These are phyloP conservation scores for Tringa solitaria DNA, from an alignment of 2,113 vertebrate genomes.

Conservation along the genomic window DNA sequence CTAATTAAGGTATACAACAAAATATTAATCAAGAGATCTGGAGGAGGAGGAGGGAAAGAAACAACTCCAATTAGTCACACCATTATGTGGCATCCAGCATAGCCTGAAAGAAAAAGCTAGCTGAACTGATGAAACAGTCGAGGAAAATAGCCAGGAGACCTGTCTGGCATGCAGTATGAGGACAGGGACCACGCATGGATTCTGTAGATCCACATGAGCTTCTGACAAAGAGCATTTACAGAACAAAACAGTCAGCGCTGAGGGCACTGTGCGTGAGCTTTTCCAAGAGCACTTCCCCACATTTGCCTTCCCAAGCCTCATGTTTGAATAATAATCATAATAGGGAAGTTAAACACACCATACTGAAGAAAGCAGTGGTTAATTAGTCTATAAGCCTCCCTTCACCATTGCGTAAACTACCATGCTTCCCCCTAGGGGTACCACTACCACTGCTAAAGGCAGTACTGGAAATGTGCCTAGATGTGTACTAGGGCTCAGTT, in stretches of 20 bases:
- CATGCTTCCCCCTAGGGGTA: background rate
- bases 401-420: background rate
- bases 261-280: background rate
- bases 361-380: background rate
- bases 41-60: slow-evolving; percentile 12
- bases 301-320: background rate
- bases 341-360: background rate
- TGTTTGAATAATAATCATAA: background rate
- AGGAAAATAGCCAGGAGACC: slow-evolving; percentile 4
- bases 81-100: slow-evolving; percentile 51
- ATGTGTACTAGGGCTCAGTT: background rate
- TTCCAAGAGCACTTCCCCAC: background rate
- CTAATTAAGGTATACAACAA: slow-evolving; percentile 50
- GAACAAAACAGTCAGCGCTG: background rate
- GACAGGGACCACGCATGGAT: background rate
- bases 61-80: slow-evolving; percentile 48
- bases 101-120: slow-evolving; percentile 36
- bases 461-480: background rate
- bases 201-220: background rate
- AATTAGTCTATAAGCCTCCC: background rate
- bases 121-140: slow-evolving; percentile 8
- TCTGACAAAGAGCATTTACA: background rate
- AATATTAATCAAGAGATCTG: slow-evolving; percentile 58
- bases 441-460: background rate
- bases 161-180: background rate